A percentile compares a stretch with the other conserved stretches of the same genome.
Conservation (phyloP, 2,888 invertebrate species). For the Acanthacorydalis orientalis region DNA sequence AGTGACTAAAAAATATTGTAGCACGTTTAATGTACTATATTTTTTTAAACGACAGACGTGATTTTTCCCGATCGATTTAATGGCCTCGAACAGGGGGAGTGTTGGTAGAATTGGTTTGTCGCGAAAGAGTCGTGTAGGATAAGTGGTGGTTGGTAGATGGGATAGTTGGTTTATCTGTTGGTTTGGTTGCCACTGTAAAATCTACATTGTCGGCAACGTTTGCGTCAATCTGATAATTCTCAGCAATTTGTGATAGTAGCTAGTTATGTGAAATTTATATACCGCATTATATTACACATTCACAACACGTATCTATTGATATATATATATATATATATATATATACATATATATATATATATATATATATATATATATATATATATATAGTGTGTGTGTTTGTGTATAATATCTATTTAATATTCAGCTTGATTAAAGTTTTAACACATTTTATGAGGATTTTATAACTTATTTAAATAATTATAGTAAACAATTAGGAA, state of each 20-base stretch:
- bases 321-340: slow-evolving; percentile 3
- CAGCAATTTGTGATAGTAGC: neutral
- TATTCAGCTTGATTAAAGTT: too few species aligned
- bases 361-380: slow-evolving; percentile 1
- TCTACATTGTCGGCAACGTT: slow-evolving; percentile 4
- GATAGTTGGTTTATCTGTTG: slow-evolving; percentile 12
- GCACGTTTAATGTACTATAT: slow-evolving; percentile 8
- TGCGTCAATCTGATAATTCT: slow-evolving; percentile 8
- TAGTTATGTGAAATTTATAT: neutral
- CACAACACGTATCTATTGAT: neutral
- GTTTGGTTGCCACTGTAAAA: slow-evolving; percentile 13
- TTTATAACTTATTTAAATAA: too few species aligned
- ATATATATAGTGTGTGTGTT: too few species aligned
- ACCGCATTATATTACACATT: slow-evolving; percentile 3
- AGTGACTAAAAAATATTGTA: slow-evolving; percentile 1
- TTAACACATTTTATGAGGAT: too few species aligned
- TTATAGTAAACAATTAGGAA: too few species aligned
- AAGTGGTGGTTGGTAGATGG: slow-evolving; percentile 4
- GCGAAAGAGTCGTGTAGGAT: too few species aligned
- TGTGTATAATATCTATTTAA: too few species aligned
- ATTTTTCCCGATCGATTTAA: slow-evolving; percentile 7
- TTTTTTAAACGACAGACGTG: slow-evolving; percentile 8
- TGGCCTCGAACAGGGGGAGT: neutral
- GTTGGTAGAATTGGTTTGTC: too few species aligned
- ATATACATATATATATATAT: slow-evolving; percentile 3